Conservation (phyloP, 2,113 vertebrate species). For the Tauraco erythrolophus region DNA sequence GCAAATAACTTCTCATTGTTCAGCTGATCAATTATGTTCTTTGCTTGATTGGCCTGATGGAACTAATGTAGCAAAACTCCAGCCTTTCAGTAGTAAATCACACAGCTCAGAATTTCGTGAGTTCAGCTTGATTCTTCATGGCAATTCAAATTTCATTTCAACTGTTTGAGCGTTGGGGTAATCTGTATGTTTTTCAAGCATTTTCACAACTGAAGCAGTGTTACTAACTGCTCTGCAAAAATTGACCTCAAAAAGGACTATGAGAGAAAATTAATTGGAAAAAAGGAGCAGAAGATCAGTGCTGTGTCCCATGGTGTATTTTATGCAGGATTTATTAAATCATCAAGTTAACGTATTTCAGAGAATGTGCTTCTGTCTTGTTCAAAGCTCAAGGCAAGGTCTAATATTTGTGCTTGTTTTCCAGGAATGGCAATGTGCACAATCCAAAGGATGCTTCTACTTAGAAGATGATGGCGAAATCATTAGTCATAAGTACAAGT, state of each 20-base stretch:
- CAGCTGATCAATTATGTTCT: neutral
- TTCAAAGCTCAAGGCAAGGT: neutral
- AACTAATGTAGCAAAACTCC: neutral
- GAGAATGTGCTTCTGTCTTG: neutral
- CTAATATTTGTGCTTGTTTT: neutral
- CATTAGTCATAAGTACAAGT: constrained; percentile 85
- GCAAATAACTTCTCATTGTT: neutral
- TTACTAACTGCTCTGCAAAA: neutral
- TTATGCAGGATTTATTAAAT: neutral
- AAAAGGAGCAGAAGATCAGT: neutral
- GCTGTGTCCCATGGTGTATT: neutral
- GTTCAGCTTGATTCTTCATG: neutral
- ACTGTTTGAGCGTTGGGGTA: fast-evolving
- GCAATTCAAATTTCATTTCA: neutral
- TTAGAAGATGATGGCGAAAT: constrained; percentile 87
- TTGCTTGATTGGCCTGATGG: neutral
- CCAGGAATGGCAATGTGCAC: constrained; percentile 85
- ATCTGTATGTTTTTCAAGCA: neutral
- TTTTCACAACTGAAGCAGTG: neutral
- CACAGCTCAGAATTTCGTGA: neutral
- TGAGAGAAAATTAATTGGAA: neutral
- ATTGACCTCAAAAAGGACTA: neutral
- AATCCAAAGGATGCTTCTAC: constrained; percentile 89
- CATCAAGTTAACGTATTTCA: neutral
- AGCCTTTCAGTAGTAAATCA: neutral